Evolutionary conservation across 2,797 vertebrate species (phyloP).

Genomic region (Helarctos malayanus): DNA sequence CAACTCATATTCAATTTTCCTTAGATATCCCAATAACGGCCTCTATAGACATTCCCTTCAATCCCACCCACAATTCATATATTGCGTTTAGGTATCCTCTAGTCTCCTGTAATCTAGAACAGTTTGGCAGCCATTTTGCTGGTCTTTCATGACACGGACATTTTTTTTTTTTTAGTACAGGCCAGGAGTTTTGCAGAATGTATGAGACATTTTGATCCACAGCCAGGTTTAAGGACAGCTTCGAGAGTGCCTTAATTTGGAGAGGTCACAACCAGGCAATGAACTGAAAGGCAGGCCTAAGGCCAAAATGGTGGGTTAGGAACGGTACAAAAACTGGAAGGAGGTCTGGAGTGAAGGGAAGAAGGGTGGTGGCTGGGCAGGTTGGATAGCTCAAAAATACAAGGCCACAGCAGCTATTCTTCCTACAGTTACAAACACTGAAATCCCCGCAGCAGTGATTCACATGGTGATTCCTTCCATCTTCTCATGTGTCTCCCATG

Average conservation of each 20-base stretch:
- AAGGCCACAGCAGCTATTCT: neutral
- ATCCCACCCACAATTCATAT: neutral
- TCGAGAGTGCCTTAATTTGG: neutral
- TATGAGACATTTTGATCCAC: slow-evolving; percentile 4
- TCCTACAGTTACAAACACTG: neutral
- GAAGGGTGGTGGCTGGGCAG: neutral
- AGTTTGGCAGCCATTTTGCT: neutral
- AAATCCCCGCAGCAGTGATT: neutral
- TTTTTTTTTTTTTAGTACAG: slow-evolving; percentile 21
- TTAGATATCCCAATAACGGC: slow-evolving; percentile 37
- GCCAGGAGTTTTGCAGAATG: neutral
- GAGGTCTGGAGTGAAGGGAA: neutral
- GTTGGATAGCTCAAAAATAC: neutral
- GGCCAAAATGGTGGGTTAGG: slow-evolving; percentile 3
- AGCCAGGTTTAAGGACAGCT: neutral
- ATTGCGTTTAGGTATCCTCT: neutral
- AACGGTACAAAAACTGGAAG: neutral
- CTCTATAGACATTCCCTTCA: neutral
- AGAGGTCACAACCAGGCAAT: neutral
- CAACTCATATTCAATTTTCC: neutral
- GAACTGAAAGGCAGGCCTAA: neutral
- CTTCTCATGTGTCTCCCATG: neutral
- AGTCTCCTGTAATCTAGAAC: slow-evolving; percentile 1
- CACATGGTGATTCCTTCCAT: neutral
- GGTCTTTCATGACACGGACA: neutral